Evolutionary conservation across 35 echinoderm and acorn worm genomes (phyloP).

Genomic region (Apostichopus californicus): DNA sequence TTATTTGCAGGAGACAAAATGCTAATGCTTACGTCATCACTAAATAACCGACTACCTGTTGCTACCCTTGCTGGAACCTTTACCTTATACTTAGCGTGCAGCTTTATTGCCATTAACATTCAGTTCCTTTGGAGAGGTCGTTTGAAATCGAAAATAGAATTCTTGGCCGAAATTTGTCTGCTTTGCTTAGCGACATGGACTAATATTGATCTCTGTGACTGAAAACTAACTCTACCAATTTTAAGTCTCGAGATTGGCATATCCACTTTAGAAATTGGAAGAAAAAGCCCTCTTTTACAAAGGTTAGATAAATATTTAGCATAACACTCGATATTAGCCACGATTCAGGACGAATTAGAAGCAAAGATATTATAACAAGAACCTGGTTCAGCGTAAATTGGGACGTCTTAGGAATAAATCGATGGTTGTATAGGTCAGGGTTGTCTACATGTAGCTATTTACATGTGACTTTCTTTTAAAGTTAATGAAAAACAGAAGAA

Average conservation of each 20-base stretch:
- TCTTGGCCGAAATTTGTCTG: conserved; percentile 23
- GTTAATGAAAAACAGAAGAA: too few relatives aligned
- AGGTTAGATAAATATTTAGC: conserved; percentile 32
- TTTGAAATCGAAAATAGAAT: neutral
- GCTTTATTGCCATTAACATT: neutral
- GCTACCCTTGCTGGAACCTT: too few relatives aligned
- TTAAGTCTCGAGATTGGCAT: neutral
- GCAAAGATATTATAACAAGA: neutral
- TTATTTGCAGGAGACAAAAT: too few relatives aligned
- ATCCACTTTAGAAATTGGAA: neutral
- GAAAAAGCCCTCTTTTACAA: neutral
- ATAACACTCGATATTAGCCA: conserved; percentile 11
- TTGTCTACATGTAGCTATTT: neutral
- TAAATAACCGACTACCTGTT: too few relatives aligned
- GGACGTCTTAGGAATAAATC: neutral
- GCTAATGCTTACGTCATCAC: too few relatives aligned
- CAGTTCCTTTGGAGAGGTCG: neutral
- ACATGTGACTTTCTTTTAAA: too few relatives aligned
- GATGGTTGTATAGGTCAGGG: neutral
- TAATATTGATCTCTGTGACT: neutral
- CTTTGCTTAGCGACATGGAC: conserved; percentile 2
- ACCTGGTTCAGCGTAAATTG: neutral
- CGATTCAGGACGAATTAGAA: neutral
- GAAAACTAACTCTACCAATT: neutral
- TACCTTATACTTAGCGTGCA: neutral